A percentile compares a stretch with the other conserved stretches of the same genome.
These are phyloP conservation scores for Volucella inanis DNA, from an alignment of 2,888 invertebrate genomes.

Conservation along the genomic window DNA sequence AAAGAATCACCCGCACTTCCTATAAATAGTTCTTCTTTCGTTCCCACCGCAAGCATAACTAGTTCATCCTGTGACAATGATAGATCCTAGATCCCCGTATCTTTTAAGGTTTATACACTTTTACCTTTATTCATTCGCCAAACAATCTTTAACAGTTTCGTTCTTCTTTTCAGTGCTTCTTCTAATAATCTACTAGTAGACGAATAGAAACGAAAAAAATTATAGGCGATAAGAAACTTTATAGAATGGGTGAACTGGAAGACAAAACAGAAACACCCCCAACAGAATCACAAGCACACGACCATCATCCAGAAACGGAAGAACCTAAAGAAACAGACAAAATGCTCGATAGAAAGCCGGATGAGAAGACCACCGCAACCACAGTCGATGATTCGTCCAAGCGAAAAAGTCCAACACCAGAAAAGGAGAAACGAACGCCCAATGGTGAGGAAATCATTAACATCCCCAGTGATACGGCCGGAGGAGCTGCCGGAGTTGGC, in stretches of 20 bases:
- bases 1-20: not conserved
- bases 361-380: slow-evolving; percentile 60
- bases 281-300: slow-evolving; percentile 78
- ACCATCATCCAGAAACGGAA: slow-evolving; percentile 79
- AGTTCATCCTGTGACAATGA: slow-evolving; percentile 78
- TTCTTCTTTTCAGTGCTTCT: slow-evolving; percentile 45
- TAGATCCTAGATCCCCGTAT: slow-evolving; percentile 79
- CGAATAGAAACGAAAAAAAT: slow-evolving; percentile 22
- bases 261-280: slow-evolving; percentile 82
- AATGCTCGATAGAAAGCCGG: slow-evolving; percentile 81
- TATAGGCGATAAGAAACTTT: slow-evolving; percentile 5
- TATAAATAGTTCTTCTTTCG: slow-evolving; percentile 52
- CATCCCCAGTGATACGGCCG: slow-evolving; percentile 77
- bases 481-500: slow-evolving; percentile 62
- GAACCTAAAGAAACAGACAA: slow-evolving; percentile 83
- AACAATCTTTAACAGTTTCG: slow-evolving; percentile 10
- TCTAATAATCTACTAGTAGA: slow-evolving; percentile 17
- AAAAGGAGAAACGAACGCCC: slow-evolving; percentile 77
- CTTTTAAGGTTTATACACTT: slow-evolving; percentile 41
- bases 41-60: slow-evolving; percentile 76
- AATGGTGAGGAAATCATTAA: slow-evolving; percentile 81
- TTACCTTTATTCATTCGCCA: not conserved
- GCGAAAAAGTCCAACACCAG: slow-evolving; percentile 78
- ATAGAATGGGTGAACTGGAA: slow-evolving; percentile 82
- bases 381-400: slow-evolving; percentile 72